Base-by-base conservation (phyloP, 1,140 invertebrate species). In the Neuroterus valhalla region DNA sequence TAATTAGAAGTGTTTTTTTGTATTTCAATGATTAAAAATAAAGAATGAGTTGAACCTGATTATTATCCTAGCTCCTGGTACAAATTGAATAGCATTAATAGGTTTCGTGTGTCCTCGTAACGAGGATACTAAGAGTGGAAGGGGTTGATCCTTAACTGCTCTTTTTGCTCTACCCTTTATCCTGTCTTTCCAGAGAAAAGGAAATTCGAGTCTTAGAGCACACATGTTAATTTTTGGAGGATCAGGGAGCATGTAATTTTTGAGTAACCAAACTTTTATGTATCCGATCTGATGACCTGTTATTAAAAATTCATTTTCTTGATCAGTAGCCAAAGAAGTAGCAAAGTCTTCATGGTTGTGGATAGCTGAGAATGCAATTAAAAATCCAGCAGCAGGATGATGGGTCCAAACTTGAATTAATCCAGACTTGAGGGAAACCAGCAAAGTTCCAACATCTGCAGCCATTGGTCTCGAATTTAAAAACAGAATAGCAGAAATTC, bases 341-440 rank as follows among this genome's bases (percentile, higher is more conserved):
- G 94, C 92, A 82, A 93, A 94, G 86, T 95, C 94, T 1, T 92
- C 92, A 2, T 89, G 85, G 3, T 90, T 90, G 84, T 96, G 94
- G 55, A 93, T 91, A 10, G 91, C 93, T 62, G 90, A 90, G 81
- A 95, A 95, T 2, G 92, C 86, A 21, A 89, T 89, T 55, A 94
- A 86, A 84, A 92, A 93, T 15, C 92, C 92, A n/a, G 93, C 93
- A 4, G 87, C 89, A n/a, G 92, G 88, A 82, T 95, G 93, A 84
- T 94, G 93, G 11, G 93, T 94, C 93, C 94, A 95, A 1, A 93
- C 90, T 88, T 95, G 94, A 55, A 95, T 89, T 12, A 90, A 83
- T 0, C 94, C 94, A 55, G 93, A 94, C 82, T 94, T 93, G 50
- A 95, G 80, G 0, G 93, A 90, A 0, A 94, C 88, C 55, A 95